These are phyloP conservation scores for Astropecten irregularis DNA, from an alignment of 53 echinoderm and acorn worm species.

Conservation along the genomic window DNA sequence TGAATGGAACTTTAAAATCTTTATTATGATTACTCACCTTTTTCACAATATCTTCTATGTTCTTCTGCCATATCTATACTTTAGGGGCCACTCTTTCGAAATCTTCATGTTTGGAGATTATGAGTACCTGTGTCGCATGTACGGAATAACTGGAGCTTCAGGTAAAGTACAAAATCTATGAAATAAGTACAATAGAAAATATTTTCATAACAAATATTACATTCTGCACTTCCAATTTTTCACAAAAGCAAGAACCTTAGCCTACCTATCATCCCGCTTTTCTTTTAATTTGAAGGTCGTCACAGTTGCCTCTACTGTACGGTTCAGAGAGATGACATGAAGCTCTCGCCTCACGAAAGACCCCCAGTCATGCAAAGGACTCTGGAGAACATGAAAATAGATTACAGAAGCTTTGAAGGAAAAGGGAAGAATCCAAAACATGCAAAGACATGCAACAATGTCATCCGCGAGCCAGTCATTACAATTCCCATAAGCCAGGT, in stretches of 20 bases:
- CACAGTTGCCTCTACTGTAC: constrained; percentile 66
- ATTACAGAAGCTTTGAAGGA: too few relatives aligned
- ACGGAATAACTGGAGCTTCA: constrained; percentile 42
- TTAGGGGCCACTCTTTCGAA: constrained; percentile 13
- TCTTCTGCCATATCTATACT: too few relatives aligned
- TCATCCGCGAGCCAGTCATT: constrained; percentile 1
- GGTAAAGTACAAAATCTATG: too few relatives aligned
- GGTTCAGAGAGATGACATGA: constrained; percentile 31
- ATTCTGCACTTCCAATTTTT: background rate
- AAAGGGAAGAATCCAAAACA: background rate
- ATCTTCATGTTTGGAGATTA: constrained; percentile 42
- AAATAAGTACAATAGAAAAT: too few relatives aligned
- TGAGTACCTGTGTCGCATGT: constrained; percentile 23
- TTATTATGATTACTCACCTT: too few relatives aligned
- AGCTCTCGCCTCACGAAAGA: background rate
- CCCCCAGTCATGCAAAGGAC: background rate
- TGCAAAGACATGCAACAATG: constrained; percentile 38
- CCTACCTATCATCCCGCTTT: too few relatives aligned
- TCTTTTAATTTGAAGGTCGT: too few relatives aligned
- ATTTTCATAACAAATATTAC: background rate
- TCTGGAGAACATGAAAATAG: constrained; percentile 17
- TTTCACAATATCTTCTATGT: too few relatives aligned
- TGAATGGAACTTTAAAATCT: too few relatives aligned
- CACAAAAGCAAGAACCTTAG: too few relatives aligned
- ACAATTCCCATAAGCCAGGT: constrained; percentile 7